These are phyloP conservation scores for Schizotus pectinicornis DNA, from an alignment of 2,888 invertebrate genomes.

Conservation along the genomic window DNA sequence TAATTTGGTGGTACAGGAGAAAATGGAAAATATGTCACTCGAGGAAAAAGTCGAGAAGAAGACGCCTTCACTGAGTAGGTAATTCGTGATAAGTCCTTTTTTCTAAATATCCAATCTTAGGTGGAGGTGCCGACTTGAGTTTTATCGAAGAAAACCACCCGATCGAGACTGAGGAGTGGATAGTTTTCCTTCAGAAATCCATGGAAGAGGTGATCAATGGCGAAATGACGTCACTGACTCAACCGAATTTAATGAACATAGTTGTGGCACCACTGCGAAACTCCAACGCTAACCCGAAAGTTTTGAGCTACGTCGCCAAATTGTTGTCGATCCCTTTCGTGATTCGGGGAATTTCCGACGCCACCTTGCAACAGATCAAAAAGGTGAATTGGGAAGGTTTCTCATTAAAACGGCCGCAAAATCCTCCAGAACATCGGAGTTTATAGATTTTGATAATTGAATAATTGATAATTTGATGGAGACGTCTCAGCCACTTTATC, in stretches of 20 bases:
- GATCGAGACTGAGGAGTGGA: slow-evolving; percentile 87
- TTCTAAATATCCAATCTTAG: background rate
- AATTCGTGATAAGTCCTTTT: too few relatives aligned
- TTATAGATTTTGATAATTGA: too few relatives aligned
- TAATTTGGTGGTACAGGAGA: background rate
- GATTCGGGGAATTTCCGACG: slow-evolving; percentile 54
- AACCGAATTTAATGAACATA: slow-evolving; percentile 67
- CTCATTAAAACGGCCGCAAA: too few relatives aligned
- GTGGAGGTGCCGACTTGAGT: slow-evolving; percentile 21
- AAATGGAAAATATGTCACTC: background rate
- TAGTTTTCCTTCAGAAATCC: slow-evolving; percentile 80
- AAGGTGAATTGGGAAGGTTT: slow-evolving; percentile 56
- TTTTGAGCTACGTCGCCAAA: slow-evolving; percentile 69
- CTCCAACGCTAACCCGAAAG: slow-evolving; percentile 66
- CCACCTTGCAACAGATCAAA: slow-evolving; percentile 60
- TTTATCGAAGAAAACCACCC: slow-evolving; percentile 60
- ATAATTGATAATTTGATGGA: too few relatives aligned
- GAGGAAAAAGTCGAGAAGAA: slow-evolving; percentile 2
- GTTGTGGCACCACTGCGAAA: slow-evolving; percentile 69
- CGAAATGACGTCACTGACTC: slow-evolving; percentile 76
- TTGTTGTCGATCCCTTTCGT: slow-evolving; percentile 71
- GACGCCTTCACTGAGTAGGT: background rate
- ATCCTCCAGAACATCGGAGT: too few relatives aligned
- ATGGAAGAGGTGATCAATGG: slow-evolving; percentile 84
- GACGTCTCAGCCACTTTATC: too few relatives aligned